Evolutionary conservation across 2,888 invertebrate species (phyloP), one percentile per base, ranked within the genome.

Genomic region (Lordiphosa fenestrarum): DNA sequence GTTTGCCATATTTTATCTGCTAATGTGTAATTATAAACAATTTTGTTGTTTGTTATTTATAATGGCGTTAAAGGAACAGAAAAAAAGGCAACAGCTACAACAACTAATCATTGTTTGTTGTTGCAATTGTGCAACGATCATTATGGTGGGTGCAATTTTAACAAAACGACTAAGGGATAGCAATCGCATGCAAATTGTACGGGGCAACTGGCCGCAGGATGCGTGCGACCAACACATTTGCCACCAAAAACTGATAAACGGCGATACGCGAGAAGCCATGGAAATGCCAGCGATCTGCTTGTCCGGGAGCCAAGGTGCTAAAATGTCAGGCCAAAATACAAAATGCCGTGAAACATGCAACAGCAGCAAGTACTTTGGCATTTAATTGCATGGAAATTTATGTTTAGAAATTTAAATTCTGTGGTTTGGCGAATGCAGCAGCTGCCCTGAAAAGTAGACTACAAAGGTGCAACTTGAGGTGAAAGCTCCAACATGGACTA

Each of bases 11-110:
- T 70, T 73, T 83, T 80, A 72, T 70, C 66, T 71, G 67, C 73
- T 83, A 77, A 81, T 71, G 71, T 81, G 80, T 74, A 83, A 81
- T 81, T 81, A 83, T 71, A 83, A 80, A 73, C 80, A 68, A 69
- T 73, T 73, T 66, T 38, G 59, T 55, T 69, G 67, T 72, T 66
- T 73, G 75, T 75, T 71, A 70, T 73, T 75, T 75, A 68, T 75
- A 77, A 71, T 73, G 54, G 53, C 53, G 59, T 30, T 9, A 35
- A 4, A 30, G 48, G 36, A 33, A 10, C 38, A 57, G 0, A 21
- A n/a, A 41, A 54, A 48, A 41, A 41, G 37, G 35, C 21, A 37
- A 41, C 12, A 41, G 19, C 19, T 19, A 19, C 19, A 19, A 19
- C 19, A 56, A 38, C 54, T 64, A 67, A 68, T 47, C 46, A 40